These are phyloP conservation scores for Meiosimyza platycephala DNA, from an alignment of 2,888 invertebrate species.

Conservation along the genomic window DNA sequence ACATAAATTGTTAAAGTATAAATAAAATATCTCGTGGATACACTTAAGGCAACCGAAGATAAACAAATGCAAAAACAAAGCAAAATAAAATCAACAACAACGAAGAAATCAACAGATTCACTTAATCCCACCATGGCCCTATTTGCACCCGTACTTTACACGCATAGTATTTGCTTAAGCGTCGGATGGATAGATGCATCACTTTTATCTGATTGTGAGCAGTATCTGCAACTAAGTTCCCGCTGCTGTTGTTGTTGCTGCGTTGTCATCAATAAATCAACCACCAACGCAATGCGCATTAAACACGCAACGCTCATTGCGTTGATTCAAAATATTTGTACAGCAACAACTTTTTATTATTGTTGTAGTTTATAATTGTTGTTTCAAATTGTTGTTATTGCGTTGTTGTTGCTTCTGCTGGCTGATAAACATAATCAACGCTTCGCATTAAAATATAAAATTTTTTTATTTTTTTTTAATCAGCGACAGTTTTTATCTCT, in stretches of 20 bases:
- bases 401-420: constrained; percentile 41
- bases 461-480: too few relatives aligned
- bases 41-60: constrained; percentile 20
- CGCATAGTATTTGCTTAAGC: background rate
- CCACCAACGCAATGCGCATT: background rate
- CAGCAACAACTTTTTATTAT: constrained; percentile 39
- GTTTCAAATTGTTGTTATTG: constrained; percentile 2
- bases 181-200: background rate
- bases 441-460: constrained; percentile 41
- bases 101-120: constrained; percentile 5
- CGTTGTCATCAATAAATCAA: constrained; percentile 24
- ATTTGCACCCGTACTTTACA: constrained; percentile 8
- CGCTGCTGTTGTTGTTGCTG: constrained; percentile 2
- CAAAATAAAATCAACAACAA: background rate
- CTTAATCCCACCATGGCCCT: constrained; percentile 19
- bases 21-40: constrained; percentile 5
- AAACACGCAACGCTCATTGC: background rate
- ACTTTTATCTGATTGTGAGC: too few relatives aligned
- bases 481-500: too few relatives aligned
- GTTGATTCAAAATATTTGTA: constrained; percentile 48
- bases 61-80: background rate
- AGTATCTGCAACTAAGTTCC: background rate
- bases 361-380: constrained; percentile 9
- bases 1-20: constrained; percentile 5
- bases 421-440: constrained; percentile 47